Conservation (phyloP, 2,888 invertebrate genomes). For the Omphaloscelis lunosa region DNA sequence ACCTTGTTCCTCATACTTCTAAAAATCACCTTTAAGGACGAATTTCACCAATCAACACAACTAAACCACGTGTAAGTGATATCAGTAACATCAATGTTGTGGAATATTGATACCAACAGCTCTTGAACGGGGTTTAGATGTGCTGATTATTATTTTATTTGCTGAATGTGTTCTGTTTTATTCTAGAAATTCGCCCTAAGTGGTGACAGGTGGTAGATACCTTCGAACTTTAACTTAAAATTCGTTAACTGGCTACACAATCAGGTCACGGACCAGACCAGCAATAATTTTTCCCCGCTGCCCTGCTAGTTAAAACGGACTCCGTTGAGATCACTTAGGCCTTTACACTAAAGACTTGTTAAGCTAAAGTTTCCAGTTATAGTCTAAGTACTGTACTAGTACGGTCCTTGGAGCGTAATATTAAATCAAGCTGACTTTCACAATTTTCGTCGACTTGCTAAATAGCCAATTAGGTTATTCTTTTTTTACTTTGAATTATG, state of each 20-base stretch:
- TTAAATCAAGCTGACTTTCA: slow-evolving; percentile 50
- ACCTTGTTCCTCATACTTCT: no score
- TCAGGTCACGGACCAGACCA: slow-evolving; percentile 11
- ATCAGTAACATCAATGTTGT: neutral
- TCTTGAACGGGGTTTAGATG: neutral
- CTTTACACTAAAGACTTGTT: slow-evolving; percentile 49
- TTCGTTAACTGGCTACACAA: slow-evolving; percentile 9
- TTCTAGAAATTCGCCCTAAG: neutral
- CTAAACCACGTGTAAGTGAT: neutral
- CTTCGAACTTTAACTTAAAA: no score
- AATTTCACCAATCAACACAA: neutral
- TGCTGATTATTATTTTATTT: neutral
- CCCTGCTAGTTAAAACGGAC: slow-evolving; percentile 10
- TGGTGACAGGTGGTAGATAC: neutral
- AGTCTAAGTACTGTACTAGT: slow-evolving; percentile 49
- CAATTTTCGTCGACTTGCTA: slow-evolving; percentile 28
- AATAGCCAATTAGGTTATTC: slow-evolving; percentile 22
- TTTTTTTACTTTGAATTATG: neutral
- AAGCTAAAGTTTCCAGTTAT: slow-evolving; percentile 43
- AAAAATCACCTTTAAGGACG: neutral
- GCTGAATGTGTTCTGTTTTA: neutral
- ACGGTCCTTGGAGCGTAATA: slow-evolving; percentile 45
- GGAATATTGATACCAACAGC: neutral
- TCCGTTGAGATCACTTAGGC: slow-evolving; percentile 53
- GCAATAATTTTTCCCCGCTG: slow-evolving; percentile 14